These are phyloP conservation scores for Unio pictorum DNA, from an alignment of 2,888 invertebrate species.

Conservation along the genomic window DNA sequence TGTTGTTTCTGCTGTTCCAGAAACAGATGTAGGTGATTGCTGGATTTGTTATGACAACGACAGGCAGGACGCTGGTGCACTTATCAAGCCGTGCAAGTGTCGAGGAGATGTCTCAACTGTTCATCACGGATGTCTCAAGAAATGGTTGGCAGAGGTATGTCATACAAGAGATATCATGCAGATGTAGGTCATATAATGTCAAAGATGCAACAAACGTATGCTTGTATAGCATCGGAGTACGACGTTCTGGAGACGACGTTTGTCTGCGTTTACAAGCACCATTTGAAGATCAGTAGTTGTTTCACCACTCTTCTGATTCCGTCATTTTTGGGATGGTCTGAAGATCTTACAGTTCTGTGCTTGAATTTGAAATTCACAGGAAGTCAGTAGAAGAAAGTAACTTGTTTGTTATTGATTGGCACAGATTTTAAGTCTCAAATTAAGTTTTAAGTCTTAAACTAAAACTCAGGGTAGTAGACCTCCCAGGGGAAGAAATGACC, in stretches of 20 bases:
- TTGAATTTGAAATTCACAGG: too few species aligned
- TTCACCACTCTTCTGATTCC: background rate
- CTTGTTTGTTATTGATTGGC: too few species aligned
- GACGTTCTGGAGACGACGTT: background rate
- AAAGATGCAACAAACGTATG: background rate
- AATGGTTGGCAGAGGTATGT: conserved; percentile 89
- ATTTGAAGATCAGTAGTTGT: background rate
- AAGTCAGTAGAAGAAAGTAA: too few species aligned
- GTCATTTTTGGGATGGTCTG: too few species aligned
- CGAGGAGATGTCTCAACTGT: conserved; percentile 93
- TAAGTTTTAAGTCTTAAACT: too few species aligned
- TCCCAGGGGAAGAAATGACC: too few species aligned
- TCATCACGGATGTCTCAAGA: conserved; percentile 90
- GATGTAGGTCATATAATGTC: background rate
- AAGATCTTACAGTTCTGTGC: too few species aligned
- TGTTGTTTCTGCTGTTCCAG: background rate
- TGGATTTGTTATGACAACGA: conserved; percentile 95
- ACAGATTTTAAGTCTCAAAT: too few species aligned
- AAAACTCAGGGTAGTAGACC: too few species aligned
- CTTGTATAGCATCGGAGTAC: background rate
- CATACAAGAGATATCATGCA: background rate
- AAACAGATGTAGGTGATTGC: conserved; percentile 77
- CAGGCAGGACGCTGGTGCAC: conserved; percentile 75
- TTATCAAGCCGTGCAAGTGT: conserved; percentile 92
- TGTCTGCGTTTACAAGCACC: background rate